A percentile compares a stretch with the other conserved stretches of the same genome.
Conservation (phyloP, 1,140 invertebrate genomes). For the Andrena cerasifolii region DNA sequence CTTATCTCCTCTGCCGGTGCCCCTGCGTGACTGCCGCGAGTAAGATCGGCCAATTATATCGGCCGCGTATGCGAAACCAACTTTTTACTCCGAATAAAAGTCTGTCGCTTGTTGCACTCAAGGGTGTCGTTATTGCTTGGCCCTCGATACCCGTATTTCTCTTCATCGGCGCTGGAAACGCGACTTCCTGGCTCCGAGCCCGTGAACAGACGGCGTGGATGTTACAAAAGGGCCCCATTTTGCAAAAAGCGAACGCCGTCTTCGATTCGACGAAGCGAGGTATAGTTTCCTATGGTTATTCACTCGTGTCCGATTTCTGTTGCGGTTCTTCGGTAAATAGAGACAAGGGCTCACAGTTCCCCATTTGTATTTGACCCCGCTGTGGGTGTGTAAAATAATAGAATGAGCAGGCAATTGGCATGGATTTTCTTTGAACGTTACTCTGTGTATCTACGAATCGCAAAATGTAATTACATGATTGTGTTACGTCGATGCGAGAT, state of each 20-base stretch:
- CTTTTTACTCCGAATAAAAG: slow-evolving; percentile 32
- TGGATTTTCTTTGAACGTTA: too few species aligned
- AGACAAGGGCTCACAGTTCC: too few species aligned
- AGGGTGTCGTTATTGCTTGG: slow-evolving; percentile 55
- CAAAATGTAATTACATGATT: too few species aligned
- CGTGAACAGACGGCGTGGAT: neutral
- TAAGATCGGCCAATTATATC: slow-evolving; percentile 73
- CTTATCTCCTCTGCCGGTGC: slow-evolving; percentile 68
- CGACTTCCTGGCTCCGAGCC: too few species aligned
- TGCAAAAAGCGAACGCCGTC: slow-evolving; percentile 6
- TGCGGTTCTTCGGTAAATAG: too few species aligned
- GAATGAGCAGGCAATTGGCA: too few species aligned
- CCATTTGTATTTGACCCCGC: too few species aligned
- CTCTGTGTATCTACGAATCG: too few species aligned
- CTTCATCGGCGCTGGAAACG: neutral
- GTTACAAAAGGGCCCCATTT: neutral
- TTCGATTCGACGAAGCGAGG: slow-evolving; percentile 7
- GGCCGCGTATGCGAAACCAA: slow-evolving; percentile 32
- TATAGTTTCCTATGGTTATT: neutral
- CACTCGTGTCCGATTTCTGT: too few species aligned
- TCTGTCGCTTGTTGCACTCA: slow-evolving; percentile 16
- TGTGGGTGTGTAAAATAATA: too few species aligned
- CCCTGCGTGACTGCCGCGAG: slow-evolving; percentile 76
- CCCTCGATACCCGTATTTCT: slow-evolving; percentile 1
- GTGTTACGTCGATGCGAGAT: too few species aligned